A percentile compares a stretch with the other conserved stretches of the same genome.
phyloP scores from a whole-genome alignment of 2,888 invertebrate genomes.

The Schrankia costaestrigalis region DNA sequence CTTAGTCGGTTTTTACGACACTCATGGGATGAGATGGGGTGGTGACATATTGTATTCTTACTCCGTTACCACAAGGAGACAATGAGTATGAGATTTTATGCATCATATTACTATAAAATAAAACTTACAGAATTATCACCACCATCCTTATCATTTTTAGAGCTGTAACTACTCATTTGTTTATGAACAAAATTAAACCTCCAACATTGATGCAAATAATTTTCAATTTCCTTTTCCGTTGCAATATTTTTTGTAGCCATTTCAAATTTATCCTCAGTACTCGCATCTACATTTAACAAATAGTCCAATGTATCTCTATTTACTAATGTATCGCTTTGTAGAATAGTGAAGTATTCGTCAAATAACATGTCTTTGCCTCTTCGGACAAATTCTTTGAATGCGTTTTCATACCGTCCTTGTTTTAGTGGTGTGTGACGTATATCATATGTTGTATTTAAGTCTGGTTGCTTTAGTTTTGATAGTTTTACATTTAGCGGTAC shows the following conservation, averaged over 20 bases:
- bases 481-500: slow-evolving; percentile 57
- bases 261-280: slow-evolving; percentile 68
- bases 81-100: too few species aligned
- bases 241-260: slow-evolving; percentile 50
- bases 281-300: slow-evolving; percentile 55
- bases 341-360: slow-evolving; percentile 48
- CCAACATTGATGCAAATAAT: slow-evolving; percentile 69
- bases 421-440: slow-evolving; percentile 52
- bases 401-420: slow-evolving; percentile 57
- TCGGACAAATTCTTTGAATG: slow-evolving; percentile 64
- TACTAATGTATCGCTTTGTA: slow-evolving; percentile 35
- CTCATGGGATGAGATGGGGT: too few species aligned
- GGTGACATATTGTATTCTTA: too few species aligned
- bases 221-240: slow-evolving; percentile 64
- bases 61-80: too few species aligned
- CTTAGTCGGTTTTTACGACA: too few species aligned
- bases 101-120: too few species aligned
- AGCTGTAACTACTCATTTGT: slow-evolving; percentile 25
- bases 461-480: slow-evolving; percentile 46
- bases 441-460: slow-evolving; percentile 61
- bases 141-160: slow-evolving; percentile 32
- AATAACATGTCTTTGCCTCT: slow-evolving; percentile 64
- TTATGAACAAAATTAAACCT: slow-evolving; percentile 59
- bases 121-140: slow-evolving; percentile 47
- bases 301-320: slow-evolving; percentile 53